Evolutionary conservation across 2,888 invertebrate genomes (phyloP), one percentile per base, ranked within the genome.

Genomic region (Ectemnius continuus): DNA sequence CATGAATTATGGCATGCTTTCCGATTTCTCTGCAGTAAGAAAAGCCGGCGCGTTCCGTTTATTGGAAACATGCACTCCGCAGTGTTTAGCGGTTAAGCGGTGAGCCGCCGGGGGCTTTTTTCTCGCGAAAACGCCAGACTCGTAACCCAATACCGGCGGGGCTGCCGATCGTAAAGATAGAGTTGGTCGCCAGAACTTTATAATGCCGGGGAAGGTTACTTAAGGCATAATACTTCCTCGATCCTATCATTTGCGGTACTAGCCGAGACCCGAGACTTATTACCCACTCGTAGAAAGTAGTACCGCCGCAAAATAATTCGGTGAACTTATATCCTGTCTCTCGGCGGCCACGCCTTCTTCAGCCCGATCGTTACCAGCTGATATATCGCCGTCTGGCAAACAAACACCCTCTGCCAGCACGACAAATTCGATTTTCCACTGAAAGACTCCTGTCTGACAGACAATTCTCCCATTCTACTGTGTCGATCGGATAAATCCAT

Each of bases 71-170:
- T 72, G 72, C 70, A 36, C 61, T 63, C n/a, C n/a, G 58, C 63
- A 61, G 72, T 73, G 70, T 77, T 74, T 74, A 71, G 69, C 59
- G 57, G 67, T 67, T 73, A 60, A 57, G 78, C 61, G 79, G 78
- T 78, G 64, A 69, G 76, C 78, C 76, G 23, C 73, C n/a, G 36
- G 59, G 23, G 59, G 23, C 23, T 52, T 63, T 72, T 78, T 36
- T 76, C n/a, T 67, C 63, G 46, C 14, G 16, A 75, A 70, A 66
- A 59, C 56, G 48, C n/a, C 64, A 46, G 57, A 70, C 63, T 65
- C 52, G 69, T 68, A 74, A 79, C 61, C 23, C 16, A 73, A 78
- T 36, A 36, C 36, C 59, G 56, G 56, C 64, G 64, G n/a, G 47
- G 45, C 46, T 52, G 16, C 4, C 14, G 52, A 52, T 52, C 52